Evolutionary conservation across 2,113 vertebrate species (phyloP).

Genomic region (Paramisgurnus dabryanus): DNA sequence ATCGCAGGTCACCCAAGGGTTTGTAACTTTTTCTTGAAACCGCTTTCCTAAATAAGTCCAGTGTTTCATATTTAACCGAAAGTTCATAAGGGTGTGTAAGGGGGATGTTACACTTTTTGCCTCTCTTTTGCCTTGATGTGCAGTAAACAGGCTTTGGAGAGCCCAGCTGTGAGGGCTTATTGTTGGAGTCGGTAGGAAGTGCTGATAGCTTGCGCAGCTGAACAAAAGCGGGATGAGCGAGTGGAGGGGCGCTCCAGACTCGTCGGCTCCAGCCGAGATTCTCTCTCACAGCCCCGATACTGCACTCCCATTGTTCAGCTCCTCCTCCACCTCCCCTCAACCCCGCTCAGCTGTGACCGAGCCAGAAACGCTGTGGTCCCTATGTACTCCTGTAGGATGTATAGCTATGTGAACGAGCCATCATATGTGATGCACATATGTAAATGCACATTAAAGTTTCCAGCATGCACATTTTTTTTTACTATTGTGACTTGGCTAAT

Average conservation of each 20-base stretch:
- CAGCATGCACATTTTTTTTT: neutral
- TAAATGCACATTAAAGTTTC: neutral
- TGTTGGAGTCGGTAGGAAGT: slow-evolving; percentile 86
- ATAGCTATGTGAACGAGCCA: neutral
- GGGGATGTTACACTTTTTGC: slow-evolving; percentile 78
- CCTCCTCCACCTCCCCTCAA: slow-evolving; percentile 59
- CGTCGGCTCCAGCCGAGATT: slow-evolving; percentile 83
- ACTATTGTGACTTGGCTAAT: too few species aligned
- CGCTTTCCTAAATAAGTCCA: neutral
- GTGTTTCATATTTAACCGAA: slow-evolving; percentile 29
- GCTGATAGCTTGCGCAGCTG: slow-evolving; percentile 86
- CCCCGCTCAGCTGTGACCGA: slow-evolving; percentile 74
- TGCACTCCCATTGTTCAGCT: slow-evolving; percentile 79
- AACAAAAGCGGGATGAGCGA: slow-evolving; percentile 85
- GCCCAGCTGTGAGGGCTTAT: slow-evolving; percentile 85
- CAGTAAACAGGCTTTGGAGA: slow-evolving; percentile 83
- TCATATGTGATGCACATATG: neutral
- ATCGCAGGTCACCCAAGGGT: neutral
- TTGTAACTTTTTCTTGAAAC: neutral
- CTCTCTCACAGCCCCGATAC: slow-evolving; percentile 83
- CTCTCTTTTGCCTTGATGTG: slow-evolving; percentile 74
- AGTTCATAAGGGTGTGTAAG: slow-evolving; percentile 62
- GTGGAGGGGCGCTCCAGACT: slow-evolving; percentile 82
- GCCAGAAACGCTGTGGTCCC: slow-evolving; percentile 40
- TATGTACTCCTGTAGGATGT: slow-evolving; percentile 12